These are phyloP conservation scores for Cryptomyrus ogoouensis DNA, from an alignment of 2,113 vertebrate species.

Conservation along the genomic window DNA sequence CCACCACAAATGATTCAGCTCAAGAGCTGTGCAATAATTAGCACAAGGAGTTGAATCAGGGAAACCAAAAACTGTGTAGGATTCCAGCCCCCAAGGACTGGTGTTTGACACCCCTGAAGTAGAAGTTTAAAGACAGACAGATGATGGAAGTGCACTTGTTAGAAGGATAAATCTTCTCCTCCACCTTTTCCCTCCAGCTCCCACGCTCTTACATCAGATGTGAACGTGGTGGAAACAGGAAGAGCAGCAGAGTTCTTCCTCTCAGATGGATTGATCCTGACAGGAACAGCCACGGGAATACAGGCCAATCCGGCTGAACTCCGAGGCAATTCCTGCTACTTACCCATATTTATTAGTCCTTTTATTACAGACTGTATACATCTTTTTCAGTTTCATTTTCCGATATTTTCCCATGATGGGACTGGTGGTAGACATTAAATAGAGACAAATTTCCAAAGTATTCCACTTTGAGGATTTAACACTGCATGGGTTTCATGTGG, in stretches of 20 bases:
- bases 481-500: not conserved
- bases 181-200: slow-evolving; percentile 54
- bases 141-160: not conserved
- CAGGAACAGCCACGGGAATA: slow-evolving; percentile 65
- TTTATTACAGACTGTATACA: not conserved
- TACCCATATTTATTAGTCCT: not conserved
- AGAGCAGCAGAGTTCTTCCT: slow-evolving; percentile 75
- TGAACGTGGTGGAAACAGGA: slow-evolving; percentile 50
- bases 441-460: not conserved
- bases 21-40: too few relatives aligned
- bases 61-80: too few relatives aligned
- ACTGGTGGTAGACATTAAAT: not conserved
- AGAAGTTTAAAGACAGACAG: not conserved
- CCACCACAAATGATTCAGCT: too few relatives aligned
- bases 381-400: not conserved
- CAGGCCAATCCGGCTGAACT: slow-evolving; percentile 62
- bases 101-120: too few relatives aligned
- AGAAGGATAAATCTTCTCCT: not conserved
- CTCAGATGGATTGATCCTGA: slow-evolving; percentile 74
- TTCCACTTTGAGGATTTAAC: not conserved
- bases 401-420: not conserved
- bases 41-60: too few relatives aligned
- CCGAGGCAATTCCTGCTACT: not conserved
- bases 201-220: slow-evolving; percentile 71
- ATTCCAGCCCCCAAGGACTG: too few relatives aligned